These are phyloP conservation scores for Hemistola chrysoprasaria DNA, from an alignment of 2,888 invertebrate genomes.

Conservation along the genomic window DNA sequence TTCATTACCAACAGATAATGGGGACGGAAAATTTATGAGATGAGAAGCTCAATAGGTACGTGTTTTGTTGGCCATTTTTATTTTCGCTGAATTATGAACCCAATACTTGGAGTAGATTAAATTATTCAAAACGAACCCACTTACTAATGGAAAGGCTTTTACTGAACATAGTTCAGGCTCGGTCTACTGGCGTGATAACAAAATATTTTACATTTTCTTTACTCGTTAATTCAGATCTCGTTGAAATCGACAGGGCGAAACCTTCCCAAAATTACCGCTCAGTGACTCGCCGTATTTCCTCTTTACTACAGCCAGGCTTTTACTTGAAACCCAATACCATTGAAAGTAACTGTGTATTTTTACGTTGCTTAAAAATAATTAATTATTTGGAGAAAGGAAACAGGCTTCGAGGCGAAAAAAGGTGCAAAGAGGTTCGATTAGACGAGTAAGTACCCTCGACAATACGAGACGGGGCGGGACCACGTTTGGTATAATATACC, in stretches of 20 bases:
- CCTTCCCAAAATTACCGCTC: conserved; percentile 56
- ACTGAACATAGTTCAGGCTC: background rate
- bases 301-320: conserved; percentile 32
- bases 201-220: conserved; percentile 28
- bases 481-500: too few species aligned
- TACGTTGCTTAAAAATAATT: conserved; percentile 26
- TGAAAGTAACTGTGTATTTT: conserved; percentile 27
- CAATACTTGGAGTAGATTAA: too few species aligned
- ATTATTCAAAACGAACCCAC: too few species aligned
- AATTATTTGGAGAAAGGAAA: conserved; percentile 20
- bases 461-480: too few species aligned
- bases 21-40: conserved; percentile 16
- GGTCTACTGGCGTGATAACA: conserved; percentile 2
- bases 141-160: too few species aligned
- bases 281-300: conserved; percentile 55
- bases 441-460: background rate
- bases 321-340: conserved; percentile 31
- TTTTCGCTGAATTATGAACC: background rate
- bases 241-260: conserved; percentile 59
- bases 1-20: conserved; percentile 24
- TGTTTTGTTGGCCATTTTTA: conserved; percentile 5
- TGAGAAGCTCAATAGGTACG: conserved; percentile 5
- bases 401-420: conserved; percentile 18
- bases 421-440: conserved; percentile 9
- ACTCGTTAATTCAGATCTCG: conserved; percentile 59